Conservation (phyloP, 2,797 vertebrate genomes). For the Myotis pilosus region DNA sequence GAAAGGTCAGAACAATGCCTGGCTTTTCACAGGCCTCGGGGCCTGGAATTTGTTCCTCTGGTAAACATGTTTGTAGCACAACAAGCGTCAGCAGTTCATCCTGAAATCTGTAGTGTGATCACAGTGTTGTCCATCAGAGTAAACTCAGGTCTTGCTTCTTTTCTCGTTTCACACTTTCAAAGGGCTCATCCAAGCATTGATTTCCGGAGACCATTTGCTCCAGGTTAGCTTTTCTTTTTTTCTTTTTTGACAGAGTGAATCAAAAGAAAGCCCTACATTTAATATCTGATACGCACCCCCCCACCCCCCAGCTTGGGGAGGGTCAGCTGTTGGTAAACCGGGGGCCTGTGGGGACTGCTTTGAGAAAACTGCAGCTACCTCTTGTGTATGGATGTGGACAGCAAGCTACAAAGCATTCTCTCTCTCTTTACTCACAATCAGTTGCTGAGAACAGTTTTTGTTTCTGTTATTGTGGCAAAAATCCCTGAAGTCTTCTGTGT, state of each 20-base stretch:
- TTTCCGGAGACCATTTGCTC: neutral
- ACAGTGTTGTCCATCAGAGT: neutral
- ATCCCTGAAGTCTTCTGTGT: neutral
- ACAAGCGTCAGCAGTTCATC: neutral
- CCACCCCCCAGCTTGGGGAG: neutral
- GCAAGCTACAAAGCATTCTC: neutral
- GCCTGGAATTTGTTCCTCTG: neutral
- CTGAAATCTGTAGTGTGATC: neutral
- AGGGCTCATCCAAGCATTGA: neutral
- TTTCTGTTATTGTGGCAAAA: neutral
- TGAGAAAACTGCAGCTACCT: neutral
- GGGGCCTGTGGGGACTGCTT: neutral
- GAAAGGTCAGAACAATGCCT: slow-evolving; percentile 13
- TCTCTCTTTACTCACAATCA: slow-evolving; percentile 13
- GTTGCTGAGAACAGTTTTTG: neutral
- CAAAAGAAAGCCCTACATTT: neutral
- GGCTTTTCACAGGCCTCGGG: neutral
- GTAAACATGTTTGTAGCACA: neutral
- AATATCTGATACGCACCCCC: neutral
- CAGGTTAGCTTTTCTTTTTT: neutral
- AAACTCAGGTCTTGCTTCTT: neutral
- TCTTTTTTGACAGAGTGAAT: neutral
- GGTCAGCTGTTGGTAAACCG: neutral
- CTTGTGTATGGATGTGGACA: neutral
- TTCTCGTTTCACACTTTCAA: neutral